phyloP scores from a whole-genome alignment of 2,113 vertebrate genomes.

The Pteronura brasiliensis region DNA sequence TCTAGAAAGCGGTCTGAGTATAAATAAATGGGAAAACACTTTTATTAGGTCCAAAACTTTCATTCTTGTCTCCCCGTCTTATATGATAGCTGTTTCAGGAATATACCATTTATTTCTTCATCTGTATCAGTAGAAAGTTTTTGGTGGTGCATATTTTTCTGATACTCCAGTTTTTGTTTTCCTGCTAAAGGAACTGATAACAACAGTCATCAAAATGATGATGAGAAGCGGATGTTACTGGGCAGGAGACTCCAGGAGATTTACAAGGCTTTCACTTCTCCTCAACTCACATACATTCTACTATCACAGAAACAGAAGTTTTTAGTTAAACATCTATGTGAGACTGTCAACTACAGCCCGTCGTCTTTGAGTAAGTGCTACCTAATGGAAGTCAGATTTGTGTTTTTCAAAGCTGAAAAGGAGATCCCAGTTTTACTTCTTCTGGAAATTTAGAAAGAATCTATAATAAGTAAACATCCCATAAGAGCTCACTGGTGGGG shows the following conservation, averaged over 20 bases:
- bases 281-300: neutral
- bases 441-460: neutral
- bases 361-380: neutral
- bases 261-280: neutral
- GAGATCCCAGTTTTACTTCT: conserved; percentile 2
- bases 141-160: neutral
- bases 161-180: neutral
- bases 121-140: neutral
- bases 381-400: neutral
- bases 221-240: neutral
- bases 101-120: neutral
- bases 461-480: neutral
- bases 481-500: neutral
- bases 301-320: neutral
- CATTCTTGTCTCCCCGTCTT: neutral
- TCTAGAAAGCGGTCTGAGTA: neutral
- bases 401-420: conserved; percentile 28
- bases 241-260: neutral
- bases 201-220: neutral
- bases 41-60: neutral
- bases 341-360: neutral
- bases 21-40: neutral
- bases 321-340: neutral
- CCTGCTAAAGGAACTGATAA: neutral
- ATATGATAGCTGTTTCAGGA: neutral